These are phyloP conservation scores for Chelmon rostratus DNA, from an alignment of 2,797 vertebrate species.

Conservation along the genomic window DNA sequence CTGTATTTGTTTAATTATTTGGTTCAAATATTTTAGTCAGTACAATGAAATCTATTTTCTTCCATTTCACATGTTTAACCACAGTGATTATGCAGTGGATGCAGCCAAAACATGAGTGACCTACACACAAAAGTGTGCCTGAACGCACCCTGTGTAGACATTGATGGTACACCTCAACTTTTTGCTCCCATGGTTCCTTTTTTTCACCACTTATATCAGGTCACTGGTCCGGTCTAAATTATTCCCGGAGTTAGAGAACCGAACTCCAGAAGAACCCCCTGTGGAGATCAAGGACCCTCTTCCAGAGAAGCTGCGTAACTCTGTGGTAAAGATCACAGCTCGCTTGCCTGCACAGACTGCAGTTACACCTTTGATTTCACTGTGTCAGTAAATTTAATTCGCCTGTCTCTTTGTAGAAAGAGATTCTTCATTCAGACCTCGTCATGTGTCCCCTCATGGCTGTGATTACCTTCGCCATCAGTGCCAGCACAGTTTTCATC, in stretches of 20 bases:
- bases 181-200: constrained; percentile 1
- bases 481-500: constrained; percentile 95
- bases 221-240: constrained; percentile 91
- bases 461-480: constrained; percentile 93
- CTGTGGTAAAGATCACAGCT: constrained; percentile 85
- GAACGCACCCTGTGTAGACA: constrained; percentile 4
- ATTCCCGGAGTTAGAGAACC: constrained; percentile 90
- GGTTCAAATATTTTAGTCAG: neutral
- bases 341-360: neutral
- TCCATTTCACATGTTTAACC: neutral
- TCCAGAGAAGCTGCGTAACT: constrained; percentile 91
- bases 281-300: constrained; percentile 92
- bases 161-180: constrained; percentile 24
- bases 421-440: constrained; percentile 92
- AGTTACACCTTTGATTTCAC: constrained; percentile 18
- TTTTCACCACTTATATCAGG: constrained; percentile 73
- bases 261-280: constrained; percentile 88
- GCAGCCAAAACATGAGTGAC: neutral
- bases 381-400: constrained; percentile 18
- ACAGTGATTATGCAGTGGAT: neutral
- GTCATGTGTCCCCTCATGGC: constrained; percentile 94
- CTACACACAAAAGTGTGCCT: neutral
- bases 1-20: neutral
- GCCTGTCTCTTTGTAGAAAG: constrained; percentile 82
- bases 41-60: neutral